These are phyloP conservation scores for Thereva unica DNA, from an alignment of 2,888 invertebrate genomes.

Conservation along the genomic window DNA sequence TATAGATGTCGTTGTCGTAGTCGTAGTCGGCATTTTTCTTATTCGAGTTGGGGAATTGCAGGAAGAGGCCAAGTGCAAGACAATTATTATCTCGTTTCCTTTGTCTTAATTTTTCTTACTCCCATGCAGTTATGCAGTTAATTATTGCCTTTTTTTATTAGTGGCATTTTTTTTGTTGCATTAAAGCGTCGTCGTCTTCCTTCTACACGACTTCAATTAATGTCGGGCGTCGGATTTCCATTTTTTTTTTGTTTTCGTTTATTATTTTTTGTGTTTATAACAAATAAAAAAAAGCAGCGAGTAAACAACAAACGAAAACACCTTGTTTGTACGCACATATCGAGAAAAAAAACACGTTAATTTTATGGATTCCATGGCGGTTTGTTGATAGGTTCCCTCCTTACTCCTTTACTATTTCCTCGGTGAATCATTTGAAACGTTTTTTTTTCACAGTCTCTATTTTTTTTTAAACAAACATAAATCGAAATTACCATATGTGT, in stretches of 20 bases:
- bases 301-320: not conserved
- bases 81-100: slow-evolving; percentile 23
- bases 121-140: slow-evolving; percentile 32
- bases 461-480: not conserved
- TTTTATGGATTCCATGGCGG: slow-evolving; percentile 4
- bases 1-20: slow-evolving; percentile 6
- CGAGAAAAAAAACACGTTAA: slow-evolving; percentile 10
- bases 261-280: too few species aligned
- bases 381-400: slow-evolving; percentile 13
- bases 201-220: not conserved
- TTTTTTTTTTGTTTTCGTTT: too few species aligned
- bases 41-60: slow-evolving; percentile 8
- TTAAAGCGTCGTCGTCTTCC: not conserved
- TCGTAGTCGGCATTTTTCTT: not conserved
- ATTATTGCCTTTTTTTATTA: slow-evolving; percentile 17
- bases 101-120: slow-evolving; percentile 31
- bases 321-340: not conserved
- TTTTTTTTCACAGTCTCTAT: too few species aligned
- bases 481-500: slow-evolving; percentile 23
- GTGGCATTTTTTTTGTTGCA: not conserved
- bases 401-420: not conserved
- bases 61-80: slow-evolving; percentile 31
- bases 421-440: not conserved
- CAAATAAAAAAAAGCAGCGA: too few species aligned
- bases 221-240: not conserved